These are phyloP conservation scores for Petrocephalus zakoni DNA, from an alignment of 2,113 vertebrate species.

Conservation along the genomic window DNA sequence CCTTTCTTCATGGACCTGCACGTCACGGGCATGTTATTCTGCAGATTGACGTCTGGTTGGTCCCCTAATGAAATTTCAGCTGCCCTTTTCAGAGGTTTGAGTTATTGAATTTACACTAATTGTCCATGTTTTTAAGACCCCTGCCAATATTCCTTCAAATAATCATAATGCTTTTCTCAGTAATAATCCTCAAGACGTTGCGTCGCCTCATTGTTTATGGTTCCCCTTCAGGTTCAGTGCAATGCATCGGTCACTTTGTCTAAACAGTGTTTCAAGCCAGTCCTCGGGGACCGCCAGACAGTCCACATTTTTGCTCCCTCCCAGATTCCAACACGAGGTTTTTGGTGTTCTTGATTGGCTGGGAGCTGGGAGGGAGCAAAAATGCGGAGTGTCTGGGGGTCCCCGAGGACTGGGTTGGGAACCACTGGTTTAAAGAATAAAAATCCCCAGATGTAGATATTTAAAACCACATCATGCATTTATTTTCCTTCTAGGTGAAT, in stretches of 20 bases:
- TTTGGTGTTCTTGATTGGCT: too few relatives aligned
- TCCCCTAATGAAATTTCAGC: not conserved
- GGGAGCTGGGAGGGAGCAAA: too few relatives aligned
- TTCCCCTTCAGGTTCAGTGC: not conserved
- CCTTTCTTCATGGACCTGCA: not conserved
- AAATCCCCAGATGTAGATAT: not conserved
- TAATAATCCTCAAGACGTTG: not conserved
- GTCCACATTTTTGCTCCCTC: too few relatives aligned
- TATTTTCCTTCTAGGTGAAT: not conserved
- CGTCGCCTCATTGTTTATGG: not conserved
- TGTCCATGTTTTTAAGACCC: not conserved
- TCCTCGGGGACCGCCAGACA: too few relatives aligned
- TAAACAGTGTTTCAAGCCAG: not conserved
- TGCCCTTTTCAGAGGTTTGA: not conserved
- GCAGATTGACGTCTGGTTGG: not conserved
- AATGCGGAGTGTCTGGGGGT: too few relatives aligned
- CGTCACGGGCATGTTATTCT: not conserved
- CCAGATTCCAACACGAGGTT: too few relatives aligned
- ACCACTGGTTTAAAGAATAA: not conserved
- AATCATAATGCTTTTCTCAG: not conserved
- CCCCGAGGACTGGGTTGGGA: too few relatives aligned
- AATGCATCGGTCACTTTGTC: not conserved
- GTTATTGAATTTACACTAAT: not conserved
- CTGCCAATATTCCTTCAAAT: not conserved
- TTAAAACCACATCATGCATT: not conserved